Base-by-base conservation (phyloP, 2,797 vertebrate species). In the Sebastes diploproa region DNA sequence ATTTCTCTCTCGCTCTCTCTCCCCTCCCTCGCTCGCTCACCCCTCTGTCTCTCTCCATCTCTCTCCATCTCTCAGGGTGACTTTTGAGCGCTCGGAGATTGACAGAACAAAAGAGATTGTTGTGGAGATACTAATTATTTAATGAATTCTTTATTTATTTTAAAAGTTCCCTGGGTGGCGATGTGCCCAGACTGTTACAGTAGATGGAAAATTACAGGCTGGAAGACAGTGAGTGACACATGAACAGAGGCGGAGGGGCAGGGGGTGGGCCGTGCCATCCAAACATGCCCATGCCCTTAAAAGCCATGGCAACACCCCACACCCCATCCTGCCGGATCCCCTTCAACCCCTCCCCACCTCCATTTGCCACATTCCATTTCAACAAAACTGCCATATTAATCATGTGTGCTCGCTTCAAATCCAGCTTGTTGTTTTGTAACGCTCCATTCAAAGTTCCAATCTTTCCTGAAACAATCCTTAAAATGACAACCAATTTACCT, bases 71-170 rank as follows among this genome's bases (percentile, higher is more conserved):
- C 86, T 88, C 87, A 69, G 87, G 78, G 90, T 93, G 91, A 93
- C 90, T 94, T 94, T 84, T 94, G 88, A 94, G 89, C 86, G 36
- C 86, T 89, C 54, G 1, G 78, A 78, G 95, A 95, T 91, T 95
- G 95, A 95, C 92, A 92, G 93, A 93, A 96, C 93, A 95, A 96
- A 96, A 86, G 90, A 93, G 92, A 95, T 92, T 93, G 91, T 95
- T 95, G 93, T 94, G 88, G 87, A 90, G 91, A 94, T 93, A 89
- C 93, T 94, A 93, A 94, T 95, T 95, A 95, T 95, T 95, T 93
- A 93, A 95, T 95, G 88, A 94, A 93, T 94, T 95, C 87, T 94
- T 94, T 94, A 94, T 96, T 96, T 95, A 95, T 96, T 95, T 95
- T 92, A 94, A 95, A 94, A 94, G 92, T 93, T 92, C 91, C 91